Conservation (phyloP, 1,140 invertebrate genomes). For the Caenorhabditis briggsae region DNA sequence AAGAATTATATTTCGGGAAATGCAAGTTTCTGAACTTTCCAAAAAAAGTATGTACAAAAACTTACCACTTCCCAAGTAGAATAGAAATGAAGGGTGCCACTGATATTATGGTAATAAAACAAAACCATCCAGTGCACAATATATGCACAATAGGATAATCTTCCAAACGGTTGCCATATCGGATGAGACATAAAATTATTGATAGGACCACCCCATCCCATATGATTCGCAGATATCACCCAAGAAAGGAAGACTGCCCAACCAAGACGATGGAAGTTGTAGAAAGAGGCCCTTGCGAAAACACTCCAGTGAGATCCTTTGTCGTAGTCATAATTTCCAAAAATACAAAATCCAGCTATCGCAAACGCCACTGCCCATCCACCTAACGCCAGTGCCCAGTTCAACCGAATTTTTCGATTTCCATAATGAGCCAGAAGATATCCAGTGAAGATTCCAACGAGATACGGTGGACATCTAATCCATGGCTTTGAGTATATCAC, state of each 20-base stretch:
- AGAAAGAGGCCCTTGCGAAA: constrained; percentile 59
- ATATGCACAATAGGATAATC: constrained; percentile 62
- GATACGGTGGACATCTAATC: constrained; percentile 27
- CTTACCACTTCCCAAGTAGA: constrained; percentile 21
- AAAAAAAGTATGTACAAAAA: background rate
- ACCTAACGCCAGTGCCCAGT: background rate
- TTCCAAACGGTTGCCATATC: constrained; percentile 60
- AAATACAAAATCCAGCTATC: constrained; percentile 58
- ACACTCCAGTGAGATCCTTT: constrained; percentile 47
- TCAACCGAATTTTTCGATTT: constrained; percentile 9
- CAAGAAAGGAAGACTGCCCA: constrained; percentile 59
- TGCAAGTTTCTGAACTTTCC: too few relatives aligned
- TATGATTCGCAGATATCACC: constrained; percentile 57
- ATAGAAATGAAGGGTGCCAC: background rate
- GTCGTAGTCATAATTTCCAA: constrained; percentile 15
- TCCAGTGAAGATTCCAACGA: constrained; percentile 7
- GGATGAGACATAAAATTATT: constrained; percentile 64
- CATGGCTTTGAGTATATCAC: background rate
- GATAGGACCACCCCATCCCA: constrained; percentile 63
- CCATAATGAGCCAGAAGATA: constrained; percentile 53
- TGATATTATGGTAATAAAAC: constrained; percentile 49
- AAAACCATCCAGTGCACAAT: constrained; percentile 60
- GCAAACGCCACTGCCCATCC: constrained; percentile 56
- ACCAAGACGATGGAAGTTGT: constrained; percentile 62
- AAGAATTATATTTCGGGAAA: too few relatives aligned